Evolutionary conservation across 2,888 invertebrate species (phyloP).

Genomic region (Acanthosepion lycidas): DNA sequence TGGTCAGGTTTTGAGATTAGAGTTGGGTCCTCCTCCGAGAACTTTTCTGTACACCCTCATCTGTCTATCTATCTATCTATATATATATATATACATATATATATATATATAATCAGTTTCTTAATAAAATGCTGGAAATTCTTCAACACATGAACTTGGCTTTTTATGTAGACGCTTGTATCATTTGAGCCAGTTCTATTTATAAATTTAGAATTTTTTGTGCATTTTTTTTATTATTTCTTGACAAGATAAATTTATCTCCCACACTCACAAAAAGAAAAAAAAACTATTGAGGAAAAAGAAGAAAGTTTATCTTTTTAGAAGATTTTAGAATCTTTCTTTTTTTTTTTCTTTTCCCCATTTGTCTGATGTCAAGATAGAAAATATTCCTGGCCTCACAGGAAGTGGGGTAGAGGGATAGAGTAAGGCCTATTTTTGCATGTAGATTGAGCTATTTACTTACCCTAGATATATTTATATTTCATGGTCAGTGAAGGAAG

Average conservation of each 20-base stretch:
- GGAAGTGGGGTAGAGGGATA: not conserved
- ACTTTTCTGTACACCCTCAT: no score
- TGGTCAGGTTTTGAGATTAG: no score
- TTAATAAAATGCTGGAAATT: no score
- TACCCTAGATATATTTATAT: slow-evolving; percentile 21
- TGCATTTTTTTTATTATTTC: not conserved
- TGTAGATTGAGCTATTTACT: not conserved
- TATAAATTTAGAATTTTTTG: not conserved
- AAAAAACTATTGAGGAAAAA: no score
- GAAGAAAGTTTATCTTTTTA: not conserved
- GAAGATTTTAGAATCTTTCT: not conserved
- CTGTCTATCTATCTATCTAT: no score
- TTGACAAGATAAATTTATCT: not conserved
- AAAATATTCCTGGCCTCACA: not conserved
- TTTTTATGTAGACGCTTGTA: not conserved
- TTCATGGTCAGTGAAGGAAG: not conserved
- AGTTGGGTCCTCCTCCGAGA: no score
- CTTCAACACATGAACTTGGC: no score
- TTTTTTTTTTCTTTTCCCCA: not conserved
- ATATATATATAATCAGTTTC: no score
- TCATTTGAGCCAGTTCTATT: not conserved
- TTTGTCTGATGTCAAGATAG: not conserved
- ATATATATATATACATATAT: no score
- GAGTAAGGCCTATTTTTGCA: not conserved
- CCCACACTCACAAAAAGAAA: not conserved